Conservation (phyloP, 2,113 vertebrate genomes). For the Vicugna pacos region DNA sequence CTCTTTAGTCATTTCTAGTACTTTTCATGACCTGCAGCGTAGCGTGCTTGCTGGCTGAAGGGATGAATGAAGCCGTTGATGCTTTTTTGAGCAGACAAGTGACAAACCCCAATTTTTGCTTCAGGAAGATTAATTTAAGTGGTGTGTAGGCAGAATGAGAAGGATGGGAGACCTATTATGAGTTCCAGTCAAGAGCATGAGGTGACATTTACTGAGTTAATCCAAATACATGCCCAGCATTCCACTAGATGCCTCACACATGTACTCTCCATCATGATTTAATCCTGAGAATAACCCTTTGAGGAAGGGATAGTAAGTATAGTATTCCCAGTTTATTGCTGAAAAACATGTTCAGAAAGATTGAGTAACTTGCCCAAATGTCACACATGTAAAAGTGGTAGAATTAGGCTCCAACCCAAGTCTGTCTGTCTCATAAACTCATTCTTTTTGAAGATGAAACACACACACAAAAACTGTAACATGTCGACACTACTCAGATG, state of each 20-base stretch:
- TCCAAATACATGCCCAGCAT: background rate
- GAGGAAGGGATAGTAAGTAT: background rate
- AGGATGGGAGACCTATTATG: background rate
- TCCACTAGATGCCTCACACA: background rate
- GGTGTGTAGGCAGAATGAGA: background rate
- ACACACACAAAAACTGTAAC: background rate
- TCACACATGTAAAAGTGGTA: background rate
- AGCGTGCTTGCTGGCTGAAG: background rate
- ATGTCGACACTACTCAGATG: background rate
- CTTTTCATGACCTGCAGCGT: background rate
- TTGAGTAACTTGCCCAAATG: background rate
- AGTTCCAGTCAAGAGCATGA: background rate
- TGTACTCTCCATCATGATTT: background rate
- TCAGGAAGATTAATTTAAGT: conserved; percentile 56
- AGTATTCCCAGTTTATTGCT: background rate
- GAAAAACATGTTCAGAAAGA: conserved; percentile 12
- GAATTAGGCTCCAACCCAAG: background rate
- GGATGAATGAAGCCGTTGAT: conserved; percentile 59
- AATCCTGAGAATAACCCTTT: background rate
- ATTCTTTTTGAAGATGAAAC: background rate
- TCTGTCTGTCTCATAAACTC: background rate
- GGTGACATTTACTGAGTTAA: background rate
- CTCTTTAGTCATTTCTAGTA: conserved; percentile 16
- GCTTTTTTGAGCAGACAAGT: background rate
- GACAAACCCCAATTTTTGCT: conserved; percentile 55